A percentile compares a stretch with the other conserved stretches of the same genome.
These are phyloP conservation scores for Halcyon malimbica DNA, from an alignment of 2,113 vertebrate species.

Conservation along the genomic window DNA sequence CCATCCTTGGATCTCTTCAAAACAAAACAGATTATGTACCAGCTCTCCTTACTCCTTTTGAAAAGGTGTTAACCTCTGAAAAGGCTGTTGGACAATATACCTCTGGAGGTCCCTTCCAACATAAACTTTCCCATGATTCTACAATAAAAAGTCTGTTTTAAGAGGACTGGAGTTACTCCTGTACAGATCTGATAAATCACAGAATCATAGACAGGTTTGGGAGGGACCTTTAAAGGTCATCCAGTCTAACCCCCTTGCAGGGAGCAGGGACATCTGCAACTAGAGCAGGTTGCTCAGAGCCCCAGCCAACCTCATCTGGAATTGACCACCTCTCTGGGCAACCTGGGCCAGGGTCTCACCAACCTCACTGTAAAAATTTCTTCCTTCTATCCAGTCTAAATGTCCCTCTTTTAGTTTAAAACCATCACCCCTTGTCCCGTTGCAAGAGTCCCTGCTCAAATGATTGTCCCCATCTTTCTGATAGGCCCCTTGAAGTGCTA, in stretches of 20 bases:
- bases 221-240: not conserved
- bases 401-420: not conserved
- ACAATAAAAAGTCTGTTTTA: not conserved
- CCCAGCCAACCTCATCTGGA: not conserved
- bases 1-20: not conserved
- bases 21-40: not conserved
- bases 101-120: not conserved
- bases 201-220: not conserved
- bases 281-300: not conserved
- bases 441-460: not conserved
- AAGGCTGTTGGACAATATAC: not conserved
- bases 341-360: not conserved
- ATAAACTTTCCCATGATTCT: slow-evolving; percentile 22
- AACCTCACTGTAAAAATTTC: not conserved
- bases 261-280: not conserved
- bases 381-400: not conserved
- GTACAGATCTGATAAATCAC: not conserved
- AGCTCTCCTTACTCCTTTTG: not conserved
- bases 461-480: not conserved
- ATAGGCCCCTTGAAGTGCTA: not conserved
- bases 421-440: not conserved
- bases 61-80: not conserved
- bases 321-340: not conserved
- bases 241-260: not conserved
- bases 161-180: not conserved